Evolutionary conservation across 2,888 invertebrate genomes (phyloP).

Genomic region (Lottia scabra): DNA sequence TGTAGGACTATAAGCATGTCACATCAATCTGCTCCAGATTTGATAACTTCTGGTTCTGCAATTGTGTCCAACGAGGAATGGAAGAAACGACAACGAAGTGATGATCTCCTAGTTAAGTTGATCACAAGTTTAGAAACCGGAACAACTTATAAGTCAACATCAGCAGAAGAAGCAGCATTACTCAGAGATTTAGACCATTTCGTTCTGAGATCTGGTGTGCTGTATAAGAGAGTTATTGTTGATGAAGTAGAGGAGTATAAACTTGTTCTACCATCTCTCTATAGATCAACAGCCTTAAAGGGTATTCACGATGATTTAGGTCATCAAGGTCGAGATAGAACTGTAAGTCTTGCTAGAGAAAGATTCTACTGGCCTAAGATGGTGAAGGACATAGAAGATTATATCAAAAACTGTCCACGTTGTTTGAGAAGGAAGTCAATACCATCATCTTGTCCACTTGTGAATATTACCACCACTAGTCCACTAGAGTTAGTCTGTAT

Average conservation of each 20-base stretch:
- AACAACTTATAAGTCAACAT: not conserved
- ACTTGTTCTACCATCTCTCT: slow-evolving; percentile 22
- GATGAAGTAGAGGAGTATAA: slow-evolving; percentile 9
- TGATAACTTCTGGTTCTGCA: not conserved
- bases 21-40: not conserved
- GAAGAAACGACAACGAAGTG: not conserved
- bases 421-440: slow-evolving; percentile 23
- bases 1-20: not conserved
- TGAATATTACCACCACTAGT: slow-evolving; percentile 22
- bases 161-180: not conserved
- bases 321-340: slow-evolving; percentile 29
- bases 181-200: not conserved
- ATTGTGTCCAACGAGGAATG: not conserved
- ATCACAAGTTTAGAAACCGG: not conserved
- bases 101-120: not conserved
- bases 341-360: slow-evolving; percentile 23
- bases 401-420: slow-evolving; percentile 18
- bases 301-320: slow-evolving; percentile 34
- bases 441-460: slow-evolving; percentile 15
- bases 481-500: slow-evolving; percentile 31
- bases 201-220: not conserved
- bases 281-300: slow-evolving; percentile 5
- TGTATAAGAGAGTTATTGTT: not conserved
- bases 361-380: slow-evolving; percentile 38
- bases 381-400: slow-evolving; percentile 24